Base-by-base conservation (phyloP, 2,888 invertebrate species). In the Caenorhabditis afra region DNA sequence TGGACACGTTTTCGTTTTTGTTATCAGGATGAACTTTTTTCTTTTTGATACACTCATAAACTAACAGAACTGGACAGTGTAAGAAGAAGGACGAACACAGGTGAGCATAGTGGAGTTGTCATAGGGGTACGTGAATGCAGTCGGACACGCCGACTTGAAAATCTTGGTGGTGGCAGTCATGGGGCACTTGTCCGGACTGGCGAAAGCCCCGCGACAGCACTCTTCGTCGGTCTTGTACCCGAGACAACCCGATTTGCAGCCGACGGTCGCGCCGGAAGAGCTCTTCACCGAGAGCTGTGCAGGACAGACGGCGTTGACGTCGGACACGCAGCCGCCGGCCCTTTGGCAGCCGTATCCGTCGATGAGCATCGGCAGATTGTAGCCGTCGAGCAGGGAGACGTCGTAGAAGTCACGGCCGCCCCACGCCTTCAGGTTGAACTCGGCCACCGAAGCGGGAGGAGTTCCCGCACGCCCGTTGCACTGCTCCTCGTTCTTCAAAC, bases 71-170 rank as follows among this genome's bases (percentile, higher is more conserved):
- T 59, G 59, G 10, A 59, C 68, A 53, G 44, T 59, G 16, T 55
- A 57, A 16, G 57, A 53, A 16, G 29, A 35, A 11, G 53, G 37
- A 7, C 44, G 16, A 12, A 37, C 20, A 29, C 92, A 92, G 45
- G 91, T 92, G 81, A 91, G 92, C 0, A 91, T 91, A 82, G 57
- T 57, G 3, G 57, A 41, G 79, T 92, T 92, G 87, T 92, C 92
- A 81, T 92, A 92, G 12, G 92, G 91, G 81, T 92, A 92, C 73
- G 91, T 91, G 88, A 92, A 92, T 5, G 92, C 92, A 59, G 91
- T 91, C 1, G 92, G 92, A 84, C 92, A 92, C 20, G 90, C 87
- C 0, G 83, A 67, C 83, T 92, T 92, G 89, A 92, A 92, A 67
- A 90, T 90, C 3, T 86, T 66, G 55, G 92, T 91, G 81, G 91